Base-by-base conservation (phyloP, 2,113 vertebrate genomes). In the Eclectus roratus region DNA sequence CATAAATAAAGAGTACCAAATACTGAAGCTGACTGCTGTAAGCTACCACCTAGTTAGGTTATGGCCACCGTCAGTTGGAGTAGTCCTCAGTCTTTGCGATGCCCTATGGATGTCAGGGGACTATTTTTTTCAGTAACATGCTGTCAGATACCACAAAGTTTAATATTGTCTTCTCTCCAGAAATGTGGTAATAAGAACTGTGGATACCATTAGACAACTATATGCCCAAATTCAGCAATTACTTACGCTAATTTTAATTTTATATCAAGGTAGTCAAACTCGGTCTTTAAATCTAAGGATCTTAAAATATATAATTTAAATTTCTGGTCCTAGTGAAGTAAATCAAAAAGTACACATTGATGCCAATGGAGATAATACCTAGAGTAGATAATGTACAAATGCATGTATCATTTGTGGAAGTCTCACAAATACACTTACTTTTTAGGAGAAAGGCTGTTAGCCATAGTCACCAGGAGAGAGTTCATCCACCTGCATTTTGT, bases 1-100 rank as follows among this genome's bases (percentile, higher is more conserved):
- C 65, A 88, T 94, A 96, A 86, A 94, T 90, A 93, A 93, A 81
- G 72, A 86, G 65, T 24, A 60, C 24, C 52, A 68, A 86, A 84
- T 91, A 43, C 46, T 70, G 74, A 50, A 74, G 66, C 65, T 89
- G 61, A 47, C 39, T 94, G 44, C 78, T 73, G 31, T 87, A 88
- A 37, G 64, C 50, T 65, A 66, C 20, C 20, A 20, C 55, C 55
- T n/a, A n/a, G 55, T 58, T 58, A 58, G 55, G 33, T 58, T 58
- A 9, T 55, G 85, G 31, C 47, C 68, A 56, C 68, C 72, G 74
- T 78, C 43, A 53, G 31, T 3, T 83, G 50, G 46, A 83, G 43
- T 35, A 19, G 58, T 87, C 37, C 7, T 80, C 19, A 21, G 17
- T 91, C 39, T 56, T 6, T 35, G 31, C 14, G 49, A 47, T 61